Evolutionary conservation across 1,140 invertebrate species (phyloP).

Genomic region (Microplitis mediator): DNA sequence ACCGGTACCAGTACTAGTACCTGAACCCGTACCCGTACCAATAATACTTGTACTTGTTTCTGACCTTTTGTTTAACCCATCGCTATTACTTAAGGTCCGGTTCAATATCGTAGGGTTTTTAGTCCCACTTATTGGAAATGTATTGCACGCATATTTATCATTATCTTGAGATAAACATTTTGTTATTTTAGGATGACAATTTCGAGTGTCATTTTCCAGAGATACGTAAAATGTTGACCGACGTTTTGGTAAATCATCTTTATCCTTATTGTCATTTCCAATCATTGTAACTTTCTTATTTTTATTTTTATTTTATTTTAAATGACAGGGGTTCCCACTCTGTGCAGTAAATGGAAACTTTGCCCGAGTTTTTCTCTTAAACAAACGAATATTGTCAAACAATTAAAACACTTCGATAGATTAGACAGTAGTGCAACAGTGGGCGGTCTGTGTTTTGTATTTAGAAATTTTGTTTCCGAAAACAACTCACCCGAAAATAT

Average conservation of each 20-base stretch:
- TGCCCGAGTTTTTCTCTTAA: too few relatives aligned
- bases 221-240: slow-evolving; percentile 64
- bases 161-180: slow-evolving; percentile 38
- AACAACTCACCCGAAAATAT: too few relatives aligned
- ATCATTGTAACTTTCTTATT: slow-evolving; percentile 3
- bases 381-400: too few relatives aligned
- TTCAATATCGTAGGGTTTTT: slow-evolving; percentile 43
- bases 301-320: not conserved
- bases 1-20: slow-evolving; percentile 29
- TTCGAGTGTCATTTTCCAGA: slow-evolving; percentile 42
- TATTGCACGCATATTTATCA: slow-evolving; percentile 50
- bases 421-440: too few relatives aligned
- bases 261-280: slow-evolving; percentile 17
- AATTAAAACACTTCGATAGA: too few relatives aligned
- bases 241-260: slow-evolving; percentile 55
- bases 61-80: slow-evolving; percentile 30
- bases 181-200: slow-evolving; percentile 39
- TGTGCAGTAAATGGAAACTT: too few relatives aligned
- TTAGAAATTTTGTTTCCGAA: too few relatives aligned
- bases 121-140: slow-evolving; percentile 47
- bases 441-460: too few relatives aligned
- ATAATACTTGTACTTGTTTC: slow-evolving; percentile 5
- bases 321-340: too few relatives aligned
- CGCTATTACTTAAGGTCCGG: slow-evolving; percentile 50
- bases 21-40: slow-evolving; percentile 22